Conservation (phyloP, 2,797 vertebrate species). For the Anguilla anguilla region DNA sequence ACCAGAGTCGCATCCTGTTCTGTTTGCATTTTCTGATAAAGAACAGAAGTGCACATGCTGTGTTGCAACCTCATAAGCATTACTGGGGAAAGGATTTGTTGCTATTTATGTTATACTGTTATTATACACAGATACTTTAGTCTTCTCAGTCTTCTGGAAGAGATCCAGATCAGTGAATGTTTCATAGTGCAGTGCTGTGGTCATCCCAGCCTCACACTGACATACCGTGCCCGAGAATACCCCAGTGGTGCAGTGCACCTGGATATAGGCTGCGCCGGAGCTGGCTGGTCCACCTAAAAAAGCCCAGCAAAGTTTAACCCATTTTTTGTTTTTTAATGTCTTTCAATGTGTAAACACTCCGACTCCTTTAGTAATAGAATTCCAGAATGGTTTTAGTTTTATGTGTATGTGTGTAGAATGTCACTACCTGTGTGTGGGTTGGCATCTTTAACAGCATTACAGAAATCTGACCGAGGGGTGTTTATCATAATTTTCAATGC, state of each 20-base stretch:
- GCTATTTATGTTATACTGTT: background rate
- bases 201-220: background rate
- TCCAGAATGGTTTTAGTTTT: background rate
- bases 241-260: background rate
- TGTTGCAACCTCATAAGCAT: background rate
- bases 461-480: conserved; percentile 68
- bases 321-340: background rate
- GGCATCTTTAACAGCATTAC: conserved; percentile 50
- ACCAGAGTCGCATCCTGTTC: background rate
- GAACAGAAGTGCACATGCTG: background rate
- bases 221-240: background rate
- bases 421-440: conserved; percentile 34
- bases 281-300: background rate
- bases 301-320: background rate
- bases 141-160: background rate
- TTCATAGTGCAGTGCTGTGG: background rate
- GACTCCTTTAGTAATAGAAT: conserved; percentile 23
- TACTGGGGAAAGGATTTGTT: background rate
- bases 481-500: conserved; percentile 65
- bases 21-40: background rate
- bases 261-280: background rate
- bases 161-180: background rate
- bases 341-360: background rate
- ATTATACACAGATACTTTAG: background rate
- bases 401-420: conserved; percentile 26